Conservation (phyloP, 2,797 vertebrate genomes). For the Sebastes hubbsi region DNA sequence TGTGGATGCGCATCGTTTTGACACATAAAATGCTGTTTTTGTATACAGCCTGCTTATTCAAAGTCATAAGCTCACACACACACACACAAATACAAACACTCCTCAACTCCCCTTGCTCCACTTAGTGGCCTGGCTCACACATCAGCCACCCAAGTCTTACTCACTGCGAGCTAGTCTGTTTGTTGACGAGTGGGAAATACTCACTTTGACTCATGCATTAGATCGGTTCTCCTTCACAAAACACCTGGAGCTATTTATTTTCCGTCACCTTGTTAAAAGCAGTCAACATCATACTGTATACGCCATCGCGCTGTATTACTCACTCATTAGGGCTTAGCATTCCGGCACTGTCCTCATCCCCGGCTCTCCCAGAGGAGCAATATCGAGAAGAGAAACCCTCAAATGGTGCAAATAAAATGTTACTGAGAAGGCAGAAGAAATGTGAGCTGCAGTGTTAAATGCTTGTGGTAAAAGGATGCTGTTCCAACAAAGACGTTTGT, state of each 20-base stretch:
- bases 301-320: slow-evolving; percentile 40
- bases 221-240: slow-evolving; percentile 37
- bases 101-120: slow-evolving; percentile 35
- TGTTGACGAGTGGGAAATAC: slow-evolving; percentile 37
- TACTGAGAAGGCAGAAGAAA: slow-evolving; percentile 64
- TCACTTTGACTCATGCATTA: slow-evolving; percentile 55
- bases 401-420: slow-evolving; percentile 67
- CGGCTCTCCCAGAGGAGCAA: slow-evolving; percentile 43
- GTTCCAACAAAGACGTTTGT: slow-evolving; percentile 66
- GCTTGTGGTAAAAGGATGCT: slow-evolving; percentile 63
- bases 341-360: slow-evolving; percentile 34
- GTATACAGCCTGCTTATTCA: background rate
- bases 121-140: slow-evolving; percentile 43
- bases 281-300: slow-evolving; percentile 19
- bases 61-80: background rate
- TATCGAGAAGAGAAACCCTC: slow-evolving; percentile 37
- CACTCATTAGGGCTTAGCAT: slow-evolving; percentile 55
- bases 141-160: slow-evolving; percentile 23
- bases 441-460: slow-evolving; percentile 65
- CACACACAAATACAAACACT: slow-evolving; percentile 29
- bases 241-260: slow-evolving; percentile 70
- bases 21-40: slow-evolving; percentile 11
- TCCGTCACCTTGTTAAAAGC: slow-evolving; percentile 60
- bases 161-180: slow-evolving; percentile 29
- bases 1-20: background rate